Evolutionary conservation across 2,888 invertebrate genomes (phyloP).

Genomic region (Leptopilina myrica): DNA sequence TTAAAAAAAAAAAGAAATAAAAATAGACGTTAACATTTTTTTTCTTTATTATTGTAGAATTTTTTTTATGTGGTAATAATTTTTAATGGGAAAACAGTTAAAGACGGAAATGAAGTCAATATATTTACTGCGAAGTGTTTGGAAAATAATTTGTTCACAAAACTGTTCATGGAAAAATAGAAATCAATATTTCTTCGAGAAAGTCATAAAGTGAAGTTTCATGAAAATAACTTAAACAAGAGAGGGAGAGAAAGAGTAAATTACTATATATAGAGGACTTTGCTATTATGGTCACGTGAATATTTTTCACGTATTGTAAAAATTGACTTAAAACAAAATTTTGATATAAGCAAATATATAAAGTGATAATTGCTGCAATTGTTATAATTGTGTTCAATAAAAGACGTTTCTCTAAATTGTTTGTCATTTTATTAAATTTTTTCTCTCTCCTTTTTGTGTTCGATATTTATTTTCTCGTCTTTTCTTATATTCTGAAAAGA

Average conservation of each 20-base stretch:
- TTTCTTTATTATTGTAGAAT: no score
- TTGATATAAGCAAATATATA: no score
- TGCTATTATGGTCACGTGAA: constrained; percentile 28
- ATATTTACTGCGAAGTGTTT: neutral
- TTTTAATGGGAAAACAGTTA: no score
- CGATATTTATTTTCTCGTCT: neutral
- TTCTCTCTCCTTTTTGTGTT: neutral
- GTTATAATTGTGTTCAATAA: no score
- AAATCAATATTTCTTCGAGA: constrained; percentile 27
- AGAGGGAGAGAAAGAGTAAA: no score
- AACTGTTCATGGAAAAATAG: constrained; percentile 34
- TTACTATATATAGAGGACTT: neutral
- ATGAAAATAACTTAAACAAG: neutral
- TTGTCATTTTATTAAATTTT: no score
- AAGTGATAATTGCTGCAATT: no score
- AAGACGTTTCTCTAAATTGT: no score
- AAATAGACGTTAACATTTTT: no score
- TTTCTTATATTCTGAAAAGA: neutral
- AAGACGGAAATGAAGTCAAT: neutral
- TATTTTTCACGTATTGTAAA: neutral
- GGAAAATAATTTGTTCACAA: constrained; percentile 23
- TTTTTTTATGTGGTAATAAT: no score
- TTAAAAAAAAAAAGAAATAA: no score
- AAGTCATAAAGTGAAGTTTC: constrained; percentile 36
- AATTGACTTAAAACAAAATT: no score